Percentiles rank a stretch among this genome's conserved stretches.
phyloP scores from a whole-genome alignment of 2,888 invertebrate genomes.

The Nemotelus pantherinus region DNA sequence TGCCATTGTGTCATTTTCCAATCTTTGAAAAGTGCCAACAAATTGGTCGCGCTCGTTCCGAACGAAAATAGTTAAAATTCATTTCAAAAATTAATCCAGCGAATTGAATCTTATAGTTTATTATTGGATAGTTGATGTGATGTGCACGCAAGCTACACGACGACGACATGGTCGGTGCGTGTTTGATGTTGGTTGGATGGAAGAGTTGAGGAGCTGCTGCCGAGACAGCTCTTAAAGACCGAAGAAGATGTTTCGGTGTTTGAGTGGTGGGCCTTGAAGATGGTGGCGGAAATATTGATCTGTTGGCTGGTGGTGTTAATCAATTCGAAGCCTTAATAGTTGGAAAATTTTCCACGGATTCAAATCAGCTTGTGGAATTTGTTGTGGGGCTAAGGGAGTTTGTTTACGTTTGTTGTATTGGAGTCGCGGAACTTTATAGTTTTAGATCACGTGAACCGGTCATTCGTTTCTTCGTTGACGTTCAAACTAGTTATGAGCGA shows the following conservation, averaged over 20 bases:
- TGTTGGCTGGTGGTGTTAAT: too few relatives aligned
- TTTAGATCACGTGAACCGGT: too few relatives aligned
- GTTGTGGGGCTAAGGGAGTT: too few relatives aligned
- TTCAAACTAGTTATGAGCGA: too few relatives aligned
- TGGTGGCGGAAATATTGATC: background rate
- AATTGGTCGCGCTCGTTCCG: slow-evolving; percentile 26
- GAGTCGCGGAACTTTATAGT: too few relatives aligned
- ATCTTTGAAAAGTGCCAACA: slow-evolving; percentile 31
- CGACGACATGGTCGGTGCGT: background rate
- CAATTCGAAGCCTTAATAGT: too few relatives aligned
- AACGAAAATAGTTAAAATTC: slow-evolving; percentile 24
- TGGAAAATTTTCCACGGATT: too few relatives aligned
- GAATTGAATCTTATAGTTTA: slow-evolving; percentile 6
- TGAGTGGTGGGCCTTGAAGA: too few relatives aligned
- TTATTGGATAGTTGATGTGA: background rate
- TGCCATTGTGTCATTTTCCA: slow-evolving; percentile 35
- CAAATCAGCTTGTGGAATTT: too few relatives aligned
- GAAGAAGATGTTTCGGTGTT: too few relatives aligned
- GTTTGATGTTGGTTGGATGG: slow-evolving; percentile 5
- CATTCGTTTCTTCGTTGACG: too few relatives aligned
- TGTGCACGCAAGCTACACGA: slow-evolving; percentile 1
- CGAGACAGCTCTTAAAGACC: background rate
- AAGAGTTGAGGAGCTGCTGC: background rate
- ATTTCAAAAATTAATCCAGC: slow-evolving; percentile 37
- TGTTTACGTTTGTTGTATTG: too few relatives aligned